Conservation (phyloP, 2,797 vertebrate species). For the Poliocrania exsul region DNA sequence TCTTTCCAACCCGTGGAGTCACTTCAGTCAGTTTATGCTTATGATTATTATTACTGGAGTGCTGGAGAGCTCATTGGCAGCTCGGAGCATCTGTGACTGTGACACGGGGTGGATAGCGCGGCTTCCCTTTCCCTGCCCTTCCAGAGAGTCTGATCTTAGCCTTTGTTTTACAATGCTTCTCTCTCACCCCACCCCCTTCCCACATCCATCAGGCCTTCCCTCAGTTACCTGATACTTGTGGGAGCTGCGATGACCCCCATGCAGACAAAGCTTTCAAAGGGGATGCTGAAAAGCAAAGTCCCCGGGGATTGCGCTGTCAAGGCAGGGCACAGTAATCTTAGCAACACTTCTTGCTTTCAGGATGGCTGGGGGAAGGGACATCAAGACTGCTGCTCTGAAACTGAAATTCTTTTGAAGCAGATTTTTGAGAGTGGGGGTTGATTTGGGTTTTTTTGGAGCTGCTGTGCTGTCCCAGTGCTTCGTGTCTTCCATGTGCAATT, state of each 20-base stretch:
- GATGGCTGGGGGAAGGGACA: constrained; percentile 19
- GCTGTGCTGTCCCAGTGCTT: background rate
- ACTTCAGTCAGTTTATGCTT: constrained; percentile 69
- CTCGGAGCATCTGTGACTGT: constrained; percentile 74
- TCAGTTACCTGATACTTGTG: constrained; percentile 95
- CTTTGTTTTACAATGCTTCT: constrained; percentile 71
- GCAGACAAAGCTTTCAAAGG: constrained; percentile 93
- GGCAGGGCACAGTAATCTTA: constrained; percentile 74
- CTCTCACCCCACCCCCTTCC: constrained; percentile 68
- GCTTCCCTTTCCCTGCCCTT: constrained; percentile 48
- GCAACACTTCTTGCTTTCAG: constrained; percentile 68
- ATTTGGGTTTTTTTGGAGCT: background rate
- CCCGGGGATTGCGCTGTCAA: constrained; percentile 74
- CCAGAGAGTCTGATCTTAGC: constrained; percentile 45
- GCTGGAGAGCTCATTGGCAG: constrained; percentile 77
- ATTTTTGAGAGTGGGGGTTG: background rate
- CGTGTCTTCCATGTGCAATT: background rate
- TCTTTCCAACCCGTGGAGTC: constrained; percentile 66
- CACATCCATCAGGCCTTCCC: constrained; percentile 73
- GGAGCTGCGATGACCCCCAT: constrained; percentile 87
- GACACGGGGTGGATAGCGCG: constrained; percentile 69
- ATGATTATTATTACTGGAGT: constrained; percentile 84
- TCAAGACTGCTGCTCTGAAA: background rate
- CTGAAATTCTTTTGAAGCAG: constrained; percentile 28
- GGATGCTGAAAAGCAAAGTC: constrained; percentile 92